A percentile compares a stretch with the other conserved stretches of the same genome.
Evolutionary conservation across 2,113 vertebrate genomes (phyloP).

Genomic region (Eretmochelys imbricata): DNA sequence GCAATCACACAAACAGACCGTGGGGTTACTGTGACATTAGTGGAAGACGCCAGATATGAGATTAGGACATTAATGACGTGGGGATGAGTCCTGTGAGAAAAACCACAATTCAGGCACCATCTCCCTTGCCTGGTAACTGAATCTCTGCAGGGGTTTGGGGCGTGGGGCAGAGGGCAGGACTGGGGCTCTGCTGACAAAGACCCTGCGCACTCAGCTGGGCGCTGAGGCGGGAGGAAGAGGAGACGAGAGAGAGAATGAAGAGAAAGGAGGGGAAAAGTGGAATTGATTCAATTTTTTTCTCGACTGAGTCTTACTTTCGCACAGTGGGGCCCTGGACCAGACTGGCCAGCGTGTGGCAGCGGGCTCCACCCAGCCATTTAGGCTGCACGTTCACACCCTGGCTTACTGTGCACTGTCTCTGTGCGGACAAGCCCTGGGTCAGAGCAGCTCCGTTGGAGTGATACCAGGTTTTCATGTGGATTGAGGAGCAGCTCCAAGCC

Average conservation of each 20-base stretch:
- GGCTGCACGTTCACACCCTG: accelerated
- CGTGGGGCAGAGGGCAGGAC: not conserved
- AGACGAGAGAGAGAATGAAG: not conserved
- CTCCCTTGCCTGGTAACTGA: not conserved
- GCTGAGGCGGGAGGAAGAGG: not conserved
- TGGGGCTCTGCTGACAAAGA: not conserved
- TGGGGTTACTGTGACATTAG: slow-evolving; percentile 59
- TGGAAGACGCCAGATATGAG: not conserved
- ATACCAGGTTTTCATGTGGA: not conserved
- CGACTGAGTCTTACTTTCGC: not conserved
- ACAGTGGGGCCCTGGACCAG: not conserved
- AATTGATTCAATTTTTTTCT: not conserved
- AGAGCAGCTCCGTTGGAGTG: not conserved
- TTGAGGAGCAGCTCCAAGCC: not conserved
- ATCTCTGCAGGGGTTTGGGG: not conserved
- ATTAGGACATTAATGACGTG: not conserved
- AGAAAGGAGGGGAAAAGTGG: not conserved
- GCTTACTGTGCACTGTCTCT: not conserved
- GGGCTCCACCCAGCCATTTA: accelerated
- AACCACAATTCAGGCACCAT: not conserved
- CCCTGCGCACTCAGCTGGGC: not conserved
- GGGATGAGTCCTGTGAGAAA: not conserved
- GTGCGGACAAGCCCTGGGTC: not conserved
- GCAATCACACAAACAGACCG: slow-evolving; percentile 31
- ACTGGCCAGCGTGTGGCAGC: not conserved